Conservation (phyloP, 2,888 invertebrate genomes). For the Cheilosia pagana region DNA sequence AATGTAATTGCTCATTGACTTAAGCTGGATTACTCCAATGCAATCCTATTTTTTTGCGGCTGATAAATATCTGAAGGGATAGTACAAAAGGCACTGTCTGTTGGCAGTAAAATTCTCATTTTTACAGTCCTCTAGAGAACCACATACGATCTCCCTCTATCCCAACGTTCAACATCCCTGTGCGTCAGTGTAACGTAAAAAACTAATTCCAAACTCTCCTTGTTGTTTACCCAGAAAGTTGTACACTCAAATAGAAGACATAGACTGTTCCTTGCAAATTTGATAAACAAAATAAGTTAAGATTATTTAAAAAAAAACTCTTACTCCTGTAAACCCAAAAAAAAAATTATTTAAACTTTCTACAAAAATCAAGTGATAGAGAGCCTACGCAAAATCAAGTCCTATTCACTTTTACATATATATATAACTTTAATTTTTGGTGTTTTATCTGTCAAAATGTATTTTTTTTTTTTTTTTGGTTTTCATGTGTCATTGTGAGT, state of each 20-base stretch:
- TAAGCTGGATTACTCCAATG: too few relatives aligned
- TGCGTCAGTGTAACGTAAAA: not conserved
- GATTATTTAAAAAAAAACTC: conserved; percentile 31
- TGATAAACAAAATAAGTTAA: conserved; percentile 28
- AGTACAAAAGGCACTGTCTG: too few relatives aligned
- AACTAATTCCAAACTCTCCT: conserved; percentile 33
- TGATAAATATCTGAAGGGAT: too few relatives aligned
- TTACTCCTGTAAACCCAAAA: conserved; percentile 67
- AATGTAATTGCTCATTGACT: too few relatives aligned
- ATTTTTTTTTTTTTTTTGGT: conserved; percentile 67
- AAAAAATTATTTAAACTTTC: conserved; percentile 53
- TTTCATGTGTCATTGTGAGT: conserved; percentile 77
- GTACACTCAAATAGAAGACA: conserved; percentile 47
- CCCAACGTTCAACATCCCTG: not conserved
- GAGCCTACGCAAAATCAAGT: conserved; percentile 59
- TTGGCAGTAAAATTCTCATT: too few relatives aligned
- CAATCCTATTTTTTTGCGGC: too few relatives aligned
- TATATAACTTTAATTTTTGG: conserved; percentile 38
- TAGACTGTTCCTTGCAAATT: conserved; percentile 42
- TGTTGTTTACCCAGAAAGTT: conserved; percentile 5
- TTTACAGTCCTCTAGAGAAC: too few relatives aligned
- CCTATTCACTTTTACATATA: conserved; percentile 65
- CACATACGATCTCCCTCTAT: too few relatives aligned
- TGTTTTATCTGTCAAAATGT: conserved; percentile 58
- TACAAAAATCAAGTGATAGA: conserved; percentile 61